Percentiles rank a stretch among this genome's conserved stretches.
Evolutionary conservation across 2,113 vertebrate genomes (phyloP).

Genomic region (Xiphophorus couchianus): DNA sequence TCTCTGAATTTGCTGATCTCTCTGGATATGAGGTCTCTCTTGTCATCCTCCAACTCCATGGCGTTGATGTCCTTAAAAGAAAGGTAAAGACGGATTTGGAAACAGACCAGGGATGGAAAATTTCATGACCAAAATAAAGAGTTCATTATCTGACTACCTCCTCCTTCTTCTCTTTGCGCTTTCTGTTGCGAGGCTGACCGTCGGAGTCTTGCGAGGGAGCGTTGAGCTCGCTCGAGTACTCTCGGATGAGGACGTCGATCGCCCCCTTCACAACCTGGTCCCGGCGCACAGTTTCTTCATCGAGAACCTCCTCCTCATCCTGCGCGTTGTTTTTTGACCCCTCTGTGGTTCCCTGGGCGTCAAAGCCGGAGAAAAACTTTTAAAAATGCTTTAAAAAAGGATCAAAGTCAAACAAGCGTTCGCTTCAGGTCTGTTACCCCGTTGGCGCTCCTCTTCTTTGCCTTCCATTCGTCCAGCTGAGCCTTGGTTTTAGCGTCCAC

Average conservation of each 20-base stretch:
- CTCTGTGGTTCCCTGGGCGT: conserved; percentile 65
- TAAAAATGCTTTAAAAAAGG: not conserved
- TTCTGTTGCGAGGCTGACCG: conserved; percentile 94
- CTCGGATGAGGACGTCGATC: conserved; percentile 94
- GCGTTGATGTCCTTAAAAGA: conserved; percentile 92
- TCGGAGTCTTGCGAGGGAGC: conserved; percentile 94
- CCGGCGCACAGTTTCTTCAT: conserved; percentile 93
- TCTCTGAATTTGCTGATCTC: conserved; percentile 99
- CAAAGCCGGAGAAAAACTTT: not conserved
- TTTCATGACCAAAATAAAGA: not conserved
- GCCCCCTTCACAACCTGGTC: conserved; percentile 95
- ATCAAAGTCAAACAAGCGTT: not conserved
- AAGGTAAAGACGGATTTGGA: not conserved
- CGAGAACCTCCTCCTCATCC: conserved; percentile 93
- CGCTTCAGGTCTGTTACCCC: conserved; percentile 78
- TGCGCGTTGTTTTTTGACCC: conserved; percentile 75
- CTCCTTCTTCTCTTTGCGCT: conserved; percentile 98
- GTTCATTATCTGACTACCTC: conserved; percentile 81
- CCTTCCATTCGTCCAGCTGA: conserved; percentile 98
- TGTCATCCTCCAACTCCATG: conserved; percentile 99
- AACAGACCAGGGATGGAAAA: conserved; percentile 31
- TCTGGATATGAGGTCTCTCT: conserved; percentile 99
- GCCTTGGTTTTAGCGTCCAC: conserved; percentile 99
- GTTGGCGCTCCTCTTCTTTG: conserved; percentile 92
- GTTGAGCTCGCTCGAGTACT: conserved; percentile 97